These are phyloP conservation scores for Plotosus lineatus DNA, from an alignment of 2,113 vertebrate genomes.

Conservation along the genomic window DNA sequence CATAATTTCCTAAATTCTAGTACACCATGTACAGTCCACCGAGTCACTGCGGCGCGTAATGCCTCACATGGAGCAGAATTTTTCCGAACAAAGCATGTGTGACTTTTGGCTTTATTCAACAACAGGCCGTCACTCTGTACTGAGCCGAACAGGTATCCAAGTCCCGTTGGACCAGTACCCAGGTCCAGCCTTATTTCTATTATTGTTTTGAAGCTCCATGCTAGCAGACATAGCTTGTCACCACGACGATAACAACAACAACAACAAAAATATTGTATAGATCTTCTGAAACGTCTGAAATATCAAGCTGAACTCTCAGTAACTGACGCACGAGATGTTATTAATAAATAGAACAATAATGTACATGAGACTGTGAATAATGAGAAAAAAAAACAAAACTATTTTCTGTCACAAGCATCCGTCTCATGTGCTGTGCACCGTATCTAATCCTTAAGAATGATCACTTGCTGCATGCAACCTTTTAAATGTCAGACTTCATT, in stretches of 20 bases:
- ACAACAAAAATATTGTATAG: constrained; percentile 46
- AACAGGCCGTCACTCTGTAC: constrained; percentile 29
- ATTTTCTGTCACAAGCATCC: constrained; percentile 63
- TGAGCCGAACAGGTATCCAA: constrained; percentile 20
- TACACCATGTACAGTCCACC: constrained; percentile 48
- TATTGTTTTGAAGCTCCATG: constrained; percentile 48
- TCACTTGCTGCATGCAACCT: constrained; percentile 76
- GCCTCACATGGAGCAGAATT: background rate
- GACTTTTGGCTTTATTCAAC: constrained; percentile 31
- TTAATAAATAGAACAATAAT: constrained; percentile 72
- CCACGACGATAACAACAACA: background rate
- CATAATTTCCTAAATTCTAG: constrained; percentile 58
- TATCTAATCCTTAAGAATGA: constrained; percentile 67
- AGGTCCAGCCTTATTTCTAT: constrained; percentile 28
- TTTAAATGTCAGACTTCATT: constrained; percentile 66
- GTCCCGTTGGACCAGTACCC: constrained; percentile 21
- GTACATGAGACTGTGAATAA: constrained; percentile 79
- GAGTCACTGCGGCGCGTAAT: constrained; percentile 31
- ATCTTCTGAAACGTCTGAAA: constrained; percentile 57
- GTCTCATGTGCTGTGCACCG: constrained; percentile 69
- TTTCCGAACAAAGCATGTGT: constrained; percentile 26
- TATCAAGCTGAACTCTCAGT: constrained; percentile 56
- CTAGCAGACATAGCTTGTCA: constrained; percentile 46
- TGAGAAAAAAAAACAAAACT: constrained; percentile 54
- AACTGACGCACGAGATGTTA: constrained; percentile 69